A percentile compares a stretch with the other conserved stretches of the same genome.
These are phyloP conservation scores for Amia ocellicauda DNA, from an alignment of 2,113 vertebrate species.

Conservation along the genomic window DNA sequence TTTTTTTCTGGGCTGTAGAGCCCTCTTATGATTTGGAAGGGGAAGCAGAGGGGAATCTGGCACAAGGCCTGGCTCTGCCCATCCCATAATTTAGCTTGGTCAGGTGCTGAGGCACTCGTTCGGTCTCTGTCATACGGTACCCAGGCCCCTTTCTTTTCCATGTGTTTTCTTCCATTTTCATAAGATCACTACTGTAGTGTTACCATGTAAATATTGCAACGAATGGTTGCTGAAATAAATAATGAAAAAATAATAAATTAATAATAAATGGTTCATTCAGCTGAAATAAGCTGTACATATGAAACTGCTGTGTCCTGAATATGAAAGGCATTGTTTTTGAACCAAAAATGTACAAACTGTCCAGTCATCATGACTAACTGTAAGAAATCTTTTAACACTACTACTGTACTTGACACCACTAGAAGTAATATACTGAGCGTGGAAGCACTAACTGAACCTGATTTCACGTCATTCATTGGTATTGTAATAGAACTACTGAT, in stretches of 20 bases:
- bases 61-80: neutral
- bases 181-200: slow-evolving; percentile 71
- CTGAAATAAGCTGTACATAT: slow-evolving; percentile 50
- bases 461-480: slow-evolving; percentile 71
- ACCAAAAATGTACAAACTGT: slow-evolving; percentile 64
- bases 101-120: no score
- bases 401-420: slow-evolving; percentile 74
- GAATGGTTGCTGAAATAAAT: slow-evolving; percentile 48
- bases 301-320: slow-evolving; percentile 57
- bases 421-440: slow-evolving; percentile 57
- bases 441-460: slow-evolving; percentile 54
- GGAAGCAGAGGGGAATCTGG: neutral
- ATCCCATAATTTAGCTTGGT: slow-evolving; percentile 36
- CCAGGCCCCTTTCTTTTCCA: slow-evolving; percentile 55
- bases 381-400: slow-evolving; percentile 60
- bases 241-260: slow-evolving; percentile 12
- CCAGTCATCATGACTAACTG: slow-evolving; percentile 64
- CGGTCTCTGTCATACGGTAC: neutral
- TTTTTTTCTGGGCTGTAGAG: slow-evolving; percentile 3
- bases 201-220: slow-evolving; percentile 69
- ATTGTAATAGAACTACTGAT: slow-evolving; percentile 80
- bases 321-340: slow-evolving; percentile 68
- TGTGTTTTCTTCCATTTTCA: slow-evolving; percentile 58
- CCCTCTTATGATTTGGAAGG: slow-evolving; percentile 2
- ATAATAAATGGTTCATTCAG: slow-evolving; percentile 55